Evolutionary conservation across 1,140 invertebrate species (phyloP).

Genomic region (Rhagoletis pomonella): DNA sequence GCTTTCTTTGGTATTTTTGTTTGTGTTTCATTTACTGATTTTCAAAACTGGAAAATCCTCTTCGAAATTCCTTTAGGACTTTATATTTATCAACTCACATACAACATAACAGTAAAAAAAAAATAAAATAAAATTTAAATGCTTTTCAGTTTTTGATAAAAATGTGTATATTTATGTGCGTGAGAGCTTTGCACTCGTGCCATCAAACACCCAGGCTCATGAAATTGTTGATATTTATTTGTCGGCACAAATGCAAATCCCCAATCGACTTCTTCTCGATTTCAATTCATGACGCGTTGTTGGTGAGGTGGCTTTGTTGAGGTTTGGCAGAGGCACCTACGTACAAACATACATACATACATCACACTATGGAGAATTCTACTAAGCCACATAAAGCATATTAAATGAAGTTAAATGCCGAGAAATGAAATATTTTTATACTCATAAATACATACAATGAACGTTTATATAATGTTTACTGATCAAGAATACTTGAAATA

Average conservation of each 20-base stretch:
- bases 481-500: not conserved
- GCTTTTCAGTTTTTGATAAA: not conserved
- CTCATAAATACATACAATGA: not conserved
- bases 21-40: not conserved
- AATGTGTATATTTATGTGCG: not conserved
- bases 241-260: not conserved
- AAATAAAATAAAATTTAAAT: not conserved
- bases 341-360: too few relatives aligned
- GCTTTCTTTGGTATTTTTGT: not conserved
- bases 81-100: not conserved
- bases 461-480: too few relatives aligned
- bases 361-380: not conserved
- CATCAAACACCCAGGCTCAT: not conserved
- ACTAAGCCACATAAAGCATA: slow-evolving; percentile 9
- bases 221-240: not conserved
- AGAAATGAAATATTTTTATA: slow-evolving; percentile 33
- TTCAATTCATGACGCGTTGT: not conserved
- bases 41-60: slow-evolving; percentile 1
- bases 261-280: slow-evolving; percentile 1
- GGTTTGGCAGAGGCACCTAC: not conserved
- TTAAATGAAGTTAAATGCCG: slow-evolving; percentile 20
- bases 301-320: not conserved
- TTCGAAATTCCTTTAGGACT: not conserved
- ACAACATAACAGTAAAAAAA: not conserved
- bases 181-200: not conserved